These are phyloP conservation scores for Tragelaphus strepsiceros DNA, from an alignment of 2,113 vertebrate species.

Conservation along the genomic window DNA sequence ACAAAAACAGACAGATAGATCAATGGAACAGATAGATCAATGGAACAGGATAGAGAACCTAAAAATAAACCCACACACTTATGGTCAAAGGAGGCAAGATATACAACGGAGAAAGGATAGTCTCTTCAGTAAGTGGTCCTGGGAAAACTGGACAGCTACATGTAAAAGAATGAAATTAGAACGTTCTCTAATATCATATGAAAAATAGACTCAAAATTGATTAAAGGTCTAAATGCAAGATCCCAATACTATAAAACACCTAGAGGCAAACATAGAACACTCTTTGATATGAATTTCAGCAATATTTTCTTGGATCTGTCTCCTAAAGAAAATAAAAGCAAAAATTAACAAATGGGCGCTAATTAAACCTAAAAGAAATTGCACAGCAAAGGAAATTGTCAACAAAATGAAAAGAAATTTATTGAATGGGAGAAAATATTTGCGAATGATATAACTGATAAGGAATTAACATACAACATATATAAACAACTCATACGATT, in stretches of 20 bases:
- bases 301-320: neutral
- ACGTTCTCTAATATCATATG: neutral
- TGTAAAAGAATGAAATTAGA: neutral
- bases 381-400: neutral
- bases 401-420: neutral
- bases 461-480: neutral
- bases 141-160: neutral
- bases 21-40: neutral
- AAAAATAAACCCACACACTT: neutral
- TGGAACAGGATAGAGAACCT: neutral
- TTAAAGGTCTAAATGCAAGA: neutral
- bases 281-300: neutral
- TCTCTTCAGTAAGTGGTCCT: neutral
- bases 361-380: neutral
- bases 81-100: neutral
- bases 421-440: neutral
- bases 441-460: neutral
- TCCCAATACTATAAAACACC: neutral
- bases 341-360: neutral
- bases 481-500: neutral
- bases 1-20: neutral
- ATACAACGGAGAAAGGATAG: neutral
- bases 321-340: neutral
- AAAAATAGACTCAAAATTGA: neutral
- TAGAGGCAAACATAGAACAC: neutral